Evolutionary conservation across 30 jellyfish, hydroid and myxozoan species (phyloP).

Genomic region (Cassiopea xamachana): DNA sequence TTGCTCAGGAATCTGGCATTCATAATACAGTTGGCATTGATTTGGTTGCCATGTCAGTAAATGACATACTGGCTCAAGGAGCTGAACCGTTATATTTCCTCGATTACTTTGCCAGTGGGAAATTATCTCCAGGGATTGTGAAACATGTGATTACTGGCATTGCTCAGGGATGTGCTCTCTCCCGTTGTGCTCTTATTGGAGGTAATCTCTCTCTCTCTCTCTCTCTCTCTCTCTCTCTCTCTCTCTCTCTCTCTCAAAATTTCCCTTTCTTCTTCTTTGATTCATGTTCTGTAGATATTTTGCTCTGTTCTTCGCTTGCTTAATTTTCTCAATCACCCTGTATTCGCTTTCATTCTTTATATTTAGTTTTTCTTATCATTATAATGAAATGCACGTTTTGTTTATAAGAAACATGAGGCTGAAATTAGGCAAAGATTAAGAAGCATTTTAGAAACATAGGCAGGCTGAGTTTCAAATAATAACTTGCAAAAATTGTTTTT

Average conservation of each 20-base stretch:
- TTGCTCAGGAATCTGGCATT: constrained; percentile 77
- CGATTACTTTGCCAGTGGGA: constrained; percentile 94
- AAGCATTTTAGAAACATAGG: too few relatives aligned
- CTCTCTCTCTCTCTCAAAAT: background rate
- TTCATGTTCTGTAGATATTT: too few relatives aligned
- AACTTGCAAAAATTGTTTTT: too few relatives aligned
- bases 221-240: background rate
- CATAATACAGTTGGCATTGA: constrained; percentile 93
- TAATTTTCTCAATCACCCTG: too few relatives aligned
- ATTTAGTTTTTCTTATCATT: too few relatives aligned
- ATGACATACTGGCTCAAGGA: constrained; percentile 93
- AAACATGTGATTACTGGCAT: constrained; percentile 91
- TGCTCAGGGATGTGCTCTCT: constrained; percentile 91
- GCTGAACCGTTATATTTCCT: constrained; percentile 96
- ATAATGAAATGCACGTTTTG: too few relatives aligned
- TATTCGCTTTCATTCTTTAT: too few relatives aligned
- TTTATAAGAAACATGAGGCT: too few relatives aligned
- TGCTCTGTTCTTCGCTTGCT: too few relatives aligned
- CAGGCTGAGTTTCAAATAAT: too few relatives aligned
- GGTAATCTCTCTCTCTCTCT: constrained; percentile 36
- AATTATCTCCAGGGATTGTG: constrained; percentile 74
- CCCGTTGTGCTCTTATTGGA: constrained; percentile 96
- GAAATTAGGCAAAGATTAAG: too few relatives aligned
- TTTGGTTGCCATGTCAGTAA: constrained; percentile 97
- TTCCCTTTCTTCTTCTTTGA: background rate